Evolutionary conservation across 2,888 invertebrate species (phyloP), one percentile per base, ranked within the genome.

Genomic region (Diplolepis rosae): DNA sequence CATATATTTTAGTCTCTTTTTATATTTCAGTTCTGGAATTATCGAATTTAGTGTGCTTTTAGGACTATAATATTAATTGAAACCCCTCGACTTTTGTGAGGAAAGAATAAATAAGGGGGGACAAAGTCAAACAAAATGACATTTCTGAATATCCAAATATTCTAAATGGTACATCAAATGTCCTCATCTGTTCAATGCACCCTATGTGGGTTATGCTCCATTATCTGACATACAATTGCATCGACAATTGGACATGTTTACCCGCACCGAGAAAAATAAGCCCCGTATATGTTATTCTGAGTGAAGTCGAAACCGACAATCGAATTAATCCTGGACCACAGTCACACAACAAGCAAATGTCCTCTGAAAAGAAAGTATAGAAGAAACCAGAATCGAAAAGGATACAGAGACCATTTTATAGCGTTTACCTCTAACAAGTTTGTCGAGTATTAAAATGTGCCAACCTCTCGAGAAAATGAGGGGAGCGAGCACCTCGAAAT

Each of bases 401-500:
- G 69, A 69, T 68, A 68, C 71, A 66, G 56, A 69, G 32, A 65
- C 22, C 35, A 48, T 39, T 70, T 45, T 68, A 54, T 48, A 45
- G 69, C 56, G 28, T 66, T 35, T 50, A 61, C 66, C 66, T 28
- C 71, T 75, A 76, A 85, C 86, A 80, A 79, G 86, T 86, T 82
- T 80, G 78, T 74, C 81, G 50, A 76, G 85, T 85, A 86, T 85
- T 82, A 75, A 85, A 86, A 85, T 85, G 72, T 78, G 52, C 82
- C 76, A 79, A 78, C 83, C 85, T 84, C 81, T 79, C 76, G 77
- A 78, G 70, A 73, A 66, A 78, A 66, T 69, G 66, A 72, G 72
- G 72, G 77, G 77, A 73, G 69, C 70, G 74, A 79, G 70, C 77
- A 79, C 79, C 77, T 78, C 74, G 77, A 81, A 77, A 81, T 81